These are phyloP conservation scores for Epinotia nisella DNA, from an alignment of 2,888 invertebrate species.

Conservation along the genomic window DNA sequence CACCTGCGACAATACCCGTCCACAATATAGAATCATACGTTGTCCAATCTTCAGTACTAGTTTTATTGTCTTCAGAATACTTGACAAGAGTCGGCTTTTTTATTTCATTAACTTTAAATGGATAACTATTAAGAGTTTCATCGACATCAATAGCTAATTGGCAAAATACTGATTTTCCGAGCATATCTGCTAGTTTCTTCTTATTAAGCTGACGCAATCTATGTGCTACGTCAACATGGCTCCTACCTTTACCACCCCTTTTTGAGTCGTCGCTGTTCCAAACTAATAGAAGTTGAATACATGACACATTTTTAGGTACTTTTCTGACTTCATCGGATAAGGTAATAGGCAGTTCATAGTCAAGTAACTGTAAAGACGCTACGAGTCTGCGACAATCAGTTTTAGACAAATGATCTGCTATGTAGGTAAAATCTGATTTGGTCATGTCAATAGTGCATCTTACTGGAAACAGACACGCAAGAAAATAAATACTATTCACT, in stretches of 20 bases:
- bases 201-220: slow-evolving; percentile 85
- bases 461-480: slow-evolving; percentile 48
- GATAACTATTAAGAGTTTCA: slow-evolving; percentile 53
- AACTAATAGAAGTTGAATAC: slow-evolving; percentile 82
- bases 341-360: slow-evolving; percentile 58
- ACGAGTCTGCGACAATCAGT: slow-evolving; percentile 85
- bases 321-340: slow-evolving; percentile 62
- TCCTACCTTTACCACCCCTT: slow-evolving; percentile 82
- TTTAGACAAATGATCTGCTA: slow-evolving; percentile 83
- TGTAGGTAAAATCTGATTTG: slow-evolving; percentile 66
- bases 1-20: slow-evolving; percentile 50
- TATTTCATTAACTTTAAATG: slow-evolving; percentile 42
- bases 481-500: not conserved
- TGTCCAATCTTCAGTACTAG: slow-evolving; percentile 55
- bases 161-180: slow-evolving; percentile 83
- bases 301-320: slow-evolving; percentile 80
- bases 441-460: slow-evolving; percentile 66
- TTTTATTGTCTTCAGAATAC: slow-evolving; percentile 32
- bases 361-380: slow-evolving; percentile 82
- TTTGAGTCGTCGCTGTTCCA: slow-evolving; percentile 78
- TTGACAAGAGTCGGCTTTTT: not conserved
- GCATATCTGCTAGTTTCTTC: slow-evolving; percentile 85
- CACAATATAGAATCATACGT: slow-evolving; percentile 59
- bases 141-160: slow-evolving; percentile 81
- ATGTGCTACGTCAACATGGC: slow-evolving; percentile 82